A percentile compares a stretch with the other conserved stretches of the same genome.
Conservation (phyloP, 2,888 invertebrate species). For the Fabriciana adippe region DNA sequence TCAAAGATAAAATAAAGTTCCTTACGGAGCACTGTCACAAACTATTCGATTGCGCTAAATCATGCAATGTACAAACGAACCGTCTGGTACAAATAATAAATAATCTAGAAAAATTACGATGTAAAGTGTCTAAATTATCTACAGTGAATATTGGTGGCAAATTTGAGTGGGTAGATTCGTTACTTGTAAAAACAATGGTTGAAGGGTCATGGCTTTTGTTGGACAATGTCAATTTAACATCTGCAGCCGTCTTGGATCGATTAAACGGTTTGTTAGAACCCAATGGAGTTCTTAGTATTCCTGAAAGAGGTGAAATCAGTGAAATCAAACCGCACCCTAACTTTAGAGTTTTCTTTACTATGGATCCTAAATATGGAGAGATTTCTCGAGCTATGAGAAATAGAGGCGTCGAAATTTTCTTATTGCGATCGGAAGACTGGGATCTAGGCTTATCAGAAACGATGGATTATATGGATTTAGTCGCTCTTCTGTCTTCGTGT, state of each 20-base stretch:
- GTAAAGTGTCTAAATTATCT: slow-evolving; percentile 76
- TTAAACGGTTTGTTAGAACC: slow-evolving; percentile 97
- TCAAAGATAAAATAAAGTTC: slow-evolving; percentile 60
- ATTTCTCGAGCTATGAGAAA: slow-evolving; percentile 99
- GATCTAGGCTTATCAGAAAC: slow-evolving; percentile 60
- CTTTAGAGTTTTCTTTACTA: slow-evolving; percentile 96
- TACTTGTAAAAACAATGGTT: slow-evolving; percentile 91
- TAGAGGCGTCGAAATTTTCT: slow-evolving; percentile 94
- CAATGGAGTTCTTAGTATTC: slow-evolving; percentile 92
- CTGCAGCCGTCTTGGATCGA: slow-evolving; percentile 97
- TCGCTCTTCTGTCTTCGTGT: slow-evolving; percentile 66
- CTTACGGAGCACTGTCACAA: slow-evolving; percentile 57
- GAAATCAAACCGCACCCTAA: slow-evolving; percentile 92
- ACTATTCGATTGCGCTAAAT: slow-evolving; percentile 47
- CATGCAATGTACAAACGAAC: slow-evolving; percentile 39
- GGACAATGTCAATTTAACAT: slow-evolving; percentile 97
- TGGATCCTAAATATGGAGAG: slow-evolving; percentile 97
- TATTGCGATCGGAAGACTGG: slow-evolving; percentile 62
- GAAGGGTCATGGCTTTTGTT: slow-evolving; percentile 92
- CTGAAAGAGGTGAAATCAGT: slow-evolving; percentile 94
- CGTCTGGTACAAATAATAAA: slow-evolving; percentile 54
- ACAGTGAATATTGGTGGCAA: slow-evolving; percentile 92
- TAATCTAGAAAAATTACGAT: slow-evolving; percentile 63
- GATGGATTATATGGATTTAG: slow-evolving; percentile 69
- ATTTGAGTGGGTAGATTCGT: slow-evolving; percentile 96